Evolutionary conservation across 2,888 invertebrate species (phyloP).

Genomic region (Mystacides longicornis): DNA sequence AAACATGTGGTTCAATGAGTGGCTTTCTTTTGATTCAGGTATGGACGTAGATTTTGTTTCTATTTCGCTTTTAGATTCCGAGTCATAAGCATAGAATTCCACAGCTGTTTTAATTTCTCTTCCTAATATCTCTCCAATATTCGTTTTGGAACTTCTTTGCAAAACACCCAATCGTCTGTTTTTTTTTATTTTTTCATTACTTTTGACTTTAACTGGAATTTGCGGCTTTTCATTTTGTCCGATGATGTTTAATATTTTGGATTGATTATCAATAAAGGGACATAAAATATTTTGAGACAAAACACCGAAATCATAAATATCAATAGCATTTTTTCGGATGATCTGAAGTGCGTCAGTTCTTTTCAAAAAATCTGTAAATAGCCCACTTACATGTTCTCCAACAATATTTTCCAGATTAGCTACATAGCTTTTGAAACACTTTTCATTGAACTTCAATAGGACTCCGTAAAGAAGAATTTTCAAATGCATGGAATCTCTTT

Average conservation of each 20-base stretch:
- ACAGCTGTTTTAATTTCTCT: neutral
- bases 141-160: neutral
- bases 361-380: slow-evolving; percentile 40
- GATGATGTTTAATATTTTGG: slow-evolving; percentile 31
- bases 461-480: slow-evolving; percentile 13
- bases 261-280: slow-evolving; percentile 45
- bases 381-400: slow-evolving; percentile 36
- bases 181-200: slow-evolving; percentile 34
- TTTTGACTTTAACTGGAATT: too few species aligned
- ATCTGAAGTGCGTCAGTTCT: slow-evolving; percentile 41
- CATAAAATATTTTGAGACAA: slow-evolving; percentile 44
- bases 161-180: neutral
- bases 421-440: slow-evolving; percentile 9
- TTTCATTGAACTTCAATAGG: slow-evolving; percentile 10
- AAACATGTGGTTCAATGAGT: neutral
- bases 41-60: neutral
- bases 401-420: slow-evolving; percentile 44
- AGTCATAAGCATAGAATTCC: neutral
- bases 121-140: neutral
- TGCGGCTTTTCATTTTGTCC: too few species aligned
- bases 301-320: slow-evolving; percentile 44
- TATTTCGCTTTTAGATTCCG: neutral
- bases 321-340: slow-evolving; percentile 42
- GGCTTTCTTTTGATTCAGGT: neutral
- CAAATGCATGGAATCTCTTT: neutral